Percentiles rank a stretch among this genome's conserved stretches.
Conservation (phyloP, 1,140 invertebrate species). For the Papilio dardanus region DNA sequence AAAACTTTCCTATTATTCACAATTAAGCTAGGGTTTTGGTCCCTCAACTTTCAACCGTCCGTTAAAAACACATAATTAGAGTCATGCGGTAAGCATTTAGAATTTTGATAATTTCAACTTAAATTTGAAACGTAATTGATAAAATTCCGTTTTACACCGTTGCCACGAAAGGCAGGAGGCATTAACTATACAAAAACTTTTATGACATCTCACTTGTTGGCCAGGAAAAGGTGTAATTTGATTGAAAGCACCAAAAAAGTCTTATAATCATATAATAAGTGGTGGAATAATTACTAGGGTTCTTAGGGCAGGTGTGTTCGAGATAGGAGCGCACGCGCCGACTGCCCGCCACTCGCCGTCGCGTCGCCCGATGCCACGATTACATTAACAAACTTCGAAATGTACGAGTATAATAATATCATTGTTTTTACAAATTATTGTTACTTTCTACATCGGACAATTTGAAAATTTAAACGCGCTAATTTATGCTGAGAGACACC, state of each 20-base stretch:
- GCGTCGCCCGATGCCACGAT: conserved; percentile 44
- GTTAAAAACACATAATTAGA: conserved; percentile 34
- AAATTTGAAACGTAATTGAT: conserved; percentile 48
- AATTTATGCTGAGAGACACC: conserved; percentile 14
- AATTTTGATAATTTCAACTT: conserved; percentile 28
- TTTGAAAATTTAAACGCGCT: conserved; percentile 13
- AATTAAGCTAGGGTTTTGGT: neutral
- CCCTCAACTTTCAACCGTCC: neutral
- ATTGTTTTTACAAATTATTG: conserved; percentile 30
- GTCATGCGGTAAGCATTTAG: conserved; percentile 22
- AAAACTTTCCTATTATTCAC: no score
- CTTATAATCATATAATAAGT: conserved; percentile 81
- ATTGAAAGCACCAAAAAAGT: conserved; percentile 82
- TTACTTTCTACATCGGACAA: conserved; percentile 16
- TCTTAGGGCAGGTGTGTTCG: conserved; percentile 70
- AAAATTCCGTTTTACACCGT: conserved; percentile 71
- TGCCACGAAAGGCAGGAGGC: conserved; percentile 59
- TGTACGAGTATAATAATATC: conserved; percentile 26
- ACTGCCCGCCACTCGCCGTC: conserved; percentile 41
- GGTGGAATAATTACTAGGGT: conserved; percentile 79
- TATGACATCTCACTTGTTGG: conserved; percentile 79
- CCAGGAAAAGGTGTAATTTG: conserved; percentile 80
- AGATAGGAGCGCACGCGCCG: conserved; percentile 62
- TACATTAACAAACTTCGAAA: conserved; percentile 37
- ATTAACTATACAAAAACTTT: conserved; percentile 73